phyloP scores from a whole-genome alignment of 2,113 vertebrate species.

The Gallinago undulata region DNA sequence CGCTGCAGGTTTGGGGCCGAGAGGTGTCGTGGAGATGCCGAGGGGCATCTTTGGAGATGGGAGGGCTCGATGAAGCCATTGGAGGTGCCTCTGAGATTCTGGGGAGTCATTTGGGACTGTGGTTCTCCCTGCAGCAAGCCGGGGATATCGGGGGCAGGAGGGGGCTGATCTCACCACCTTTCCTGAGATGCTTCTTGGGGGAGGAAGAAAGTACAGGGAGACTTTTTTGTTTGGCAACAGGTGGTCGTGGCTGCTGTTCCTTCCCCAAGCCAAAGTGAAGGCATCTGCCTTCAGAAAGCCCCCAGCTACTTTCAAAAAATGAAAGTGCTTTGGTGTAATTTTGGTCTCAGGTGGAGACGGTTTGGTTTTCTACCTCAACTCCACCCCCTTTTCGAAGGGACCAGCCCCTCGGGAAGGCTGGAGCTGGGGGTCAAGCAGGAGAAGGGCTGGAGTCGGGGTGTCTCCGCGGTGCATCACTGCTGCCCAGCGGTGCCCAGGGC shows the following conservation, averaged over 20 bases:
- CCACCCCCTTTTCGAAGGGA: background rate
- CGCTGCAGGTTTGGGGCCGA: fast-evolving
- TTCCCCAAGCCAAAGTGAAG: background rate
- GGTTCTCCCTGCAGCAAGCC: background rate
- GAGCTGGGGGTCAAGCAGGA: background rate
- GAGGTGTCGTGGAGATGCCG: fast-evolving
- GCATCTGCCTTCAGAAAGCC: too few species aligned
- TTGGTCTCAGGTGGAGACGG: background rate
- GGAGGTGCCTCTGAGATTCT: background rate
- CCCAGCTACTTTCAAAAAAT: background rate
- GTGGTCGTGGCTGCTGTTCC: too few species aligned
- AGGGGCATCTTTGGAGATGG: background rate
- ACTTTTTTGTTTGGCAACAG: background rate
- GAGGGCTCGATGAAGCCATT: fast-evolving
- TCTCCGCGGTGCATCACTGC: fast-evolving
- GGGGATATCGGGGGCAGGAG: fast-evolving
- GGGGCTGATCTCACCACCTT: background rate
- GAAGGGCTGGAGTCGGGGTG: fast-evolving
- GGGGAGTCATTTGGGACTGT: background rate
- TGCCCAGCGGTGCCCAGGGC: fast-evolving
- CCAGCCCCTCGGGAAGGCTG: background rate
- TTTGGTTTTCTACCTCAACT: background rate
- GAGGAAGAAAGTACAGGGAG: background rate
- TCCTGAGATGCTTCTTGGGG: background rate
- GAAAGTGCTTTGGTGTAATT: background rate